Evolutionary conservation across 2,888 invertebrate genomes (phyloP), one percentile per base, ranked within the genome.

Genomic region (Agriopis leucophaearia): DNA sequence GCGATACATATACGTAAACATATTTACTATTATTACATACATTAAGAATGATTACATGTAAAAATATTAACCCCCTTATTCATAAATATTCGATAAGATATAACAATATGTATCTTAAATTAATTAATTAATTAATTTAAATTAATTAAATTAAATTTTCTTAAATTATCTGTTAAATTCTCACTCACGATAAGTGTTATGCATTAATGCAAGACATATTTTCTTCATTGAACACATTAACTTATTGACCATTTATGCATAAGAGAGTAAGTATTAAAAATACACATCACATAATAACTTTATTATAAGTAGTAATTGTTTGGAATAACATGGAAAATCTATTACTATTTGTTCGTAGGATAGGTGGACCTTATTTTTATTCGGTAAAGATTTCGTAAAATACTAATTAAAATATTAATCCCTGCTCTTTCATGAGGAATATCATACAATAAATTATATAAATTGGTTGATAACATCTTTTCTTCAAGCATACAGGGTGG

Each of bases 261-360:
- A 27, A 27, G 13, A 44, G 44, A 4, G 13, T n/a, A 18, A 16
- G 15, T 7, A 40, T 42, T 27, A 44, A 45, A 57, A 57, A 57
- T 15, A 57, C 12, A 35, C 45, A 57, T 2, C 10, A 57, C n/a
- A 45, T 57, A 15, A 45, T 35, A 45, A 38, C 10, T 9, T 16
- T 16, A 9, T 15, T 36, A 50, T 38, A 36, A 36, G 8, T 40
- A 18, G 13, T 18, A 42, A 42, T 42, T 55, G 15, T 47, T 58
- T 16, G 58, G 36, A 58, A 58, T 47, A 57, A 35, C 8, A 47
- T 56, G 47, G 36, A 45, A 47, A 47, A 57, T 45, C 15, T 58
- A 36, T 15, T 38, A 16, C 16, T 38, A 18, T 40, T 18, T 59
- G 59, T 59, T 59, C 36, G 45, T 35, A 35, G 13, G 9, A n/a